phyloP scores from a whole-genome alignment of 2,797 vertebrate genomes.

The Epinephelus awoara region DNA sequence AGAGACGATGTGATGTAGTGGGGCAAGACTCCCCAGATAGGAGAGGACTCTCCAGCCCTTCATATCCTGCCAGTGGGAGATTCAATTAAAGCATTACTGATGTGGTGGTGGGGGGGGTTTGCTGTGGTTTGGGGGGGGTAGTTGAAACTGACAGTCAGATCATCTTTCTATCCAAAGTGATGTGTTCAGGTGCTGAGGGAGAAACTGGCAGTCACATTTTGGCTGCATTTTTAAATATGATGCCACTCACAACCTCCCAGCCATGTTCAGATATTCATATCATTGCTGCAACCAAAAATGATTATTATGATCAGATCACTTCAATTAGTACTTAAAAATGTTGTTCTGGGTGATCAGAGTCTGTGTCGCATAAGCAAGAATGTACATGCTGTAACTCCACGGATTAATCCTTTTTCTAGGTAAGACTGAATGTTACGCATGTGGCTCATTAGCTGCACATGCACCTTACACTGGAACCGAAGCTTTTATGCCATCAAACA shows the following conservation, averaged over 20 bases:
- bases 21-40: constrained; percentile 35
- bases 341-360: too few relatives aligned
- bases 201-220: neutral
- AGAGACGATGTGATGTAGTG: constrained; percentile 61
- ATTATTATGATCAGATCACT: neutral
- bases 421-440: too few relatives aligned
- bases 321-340: too few relatives aligned
- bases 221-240: neutral
- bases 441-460: neutral
- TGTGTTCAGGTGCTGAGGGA: neutral
- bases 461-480: neutral
- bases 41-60: constrained; percentile 39
- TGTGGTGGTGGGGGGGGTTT: neutral
- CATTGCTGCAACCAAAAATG: neutral
- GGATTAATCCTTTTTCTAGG: neutral
- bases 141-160: constrained; percentile 15
- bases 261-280: neutral
- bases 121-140: constrained; percentile 6
- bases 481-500: neutral
- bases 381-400: neutral
- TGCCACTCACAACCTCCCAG: neutral
- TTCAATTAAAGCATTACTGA: constrained; percentile 59
- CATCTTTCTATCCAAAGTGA: neutral
- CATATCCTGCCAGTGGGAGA: constrained; percentile 61
- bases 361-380: neutral